These are phyloP conservation scores for Rhipidura dahli DNA, from an alignment of 2,113 vertebrate species.

Conservation along the genomic window DNA sequence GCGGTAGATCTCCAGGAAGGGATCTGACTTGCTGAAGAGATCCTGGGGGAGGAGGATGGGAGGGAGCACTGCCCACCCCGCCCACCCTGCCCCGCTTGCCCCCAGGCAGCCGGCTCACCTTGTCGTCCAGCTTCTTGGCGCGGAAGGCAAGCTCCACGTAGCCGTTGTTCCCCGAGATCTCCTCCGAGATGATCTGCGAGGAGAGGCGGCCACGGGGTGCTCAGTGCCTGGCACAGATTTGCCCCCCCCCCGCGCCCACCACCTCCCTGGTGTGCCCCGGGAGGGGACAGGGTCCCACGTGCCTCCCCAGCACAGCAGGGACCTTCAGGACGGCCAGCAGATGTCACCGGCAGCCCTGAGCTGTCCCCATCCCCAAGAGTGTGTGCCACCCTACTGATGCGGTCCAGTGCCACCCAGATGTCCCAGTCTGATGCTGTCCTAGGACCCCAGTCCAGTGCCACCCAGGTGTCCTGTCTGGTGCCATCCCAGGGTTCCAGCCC, in stretches of 20 bases:
- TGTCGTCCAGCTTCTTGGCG: conserved; percentile 92
- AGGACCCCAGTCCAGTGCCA: not conserved
- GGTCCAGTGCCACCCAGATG: not conserved
- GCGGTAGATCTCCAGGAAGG: conserved; percentile 92
- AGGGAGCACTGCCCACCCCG: not conserved
- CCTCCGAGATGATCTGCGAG: conserved; percentile 86
- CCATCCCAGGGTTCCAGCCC: not conserved
- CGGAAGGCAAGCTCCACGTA: conserved; percentile 90
- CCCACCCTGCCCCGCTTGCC: rapidly evolving
- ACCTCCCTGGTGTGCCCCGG: not conserved
- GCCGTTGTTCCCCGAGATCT: conserved; percentile 93
- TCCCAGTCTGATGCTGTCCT: not conserved
- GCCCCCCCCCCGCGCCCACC: not conserved
- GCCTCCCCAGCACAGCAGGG: rapidly evolving
- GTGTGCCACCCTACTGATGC: not conserved
- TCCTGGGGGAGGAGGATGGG: conserved; percentile 72
- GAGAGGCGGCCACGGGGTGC: rapidly evolving
- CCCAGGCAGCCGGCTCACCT: conserved; percentile 60
- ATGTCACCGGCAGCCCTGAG: rapidly evolving
- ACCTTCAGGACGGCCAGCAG: not conserved
- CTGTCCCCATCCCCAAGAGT: rapidly evolving
- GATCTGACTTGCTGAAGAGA: conserved; percentile 95
- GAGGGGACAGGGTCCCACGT: not conserved
- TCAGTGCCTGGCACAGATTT: rapidly evolving
- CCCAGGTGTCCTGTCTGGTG: not conserved